Conservation (phyloP, 2,888 invertebrate species). For the Epirrita christyi region DNA sequence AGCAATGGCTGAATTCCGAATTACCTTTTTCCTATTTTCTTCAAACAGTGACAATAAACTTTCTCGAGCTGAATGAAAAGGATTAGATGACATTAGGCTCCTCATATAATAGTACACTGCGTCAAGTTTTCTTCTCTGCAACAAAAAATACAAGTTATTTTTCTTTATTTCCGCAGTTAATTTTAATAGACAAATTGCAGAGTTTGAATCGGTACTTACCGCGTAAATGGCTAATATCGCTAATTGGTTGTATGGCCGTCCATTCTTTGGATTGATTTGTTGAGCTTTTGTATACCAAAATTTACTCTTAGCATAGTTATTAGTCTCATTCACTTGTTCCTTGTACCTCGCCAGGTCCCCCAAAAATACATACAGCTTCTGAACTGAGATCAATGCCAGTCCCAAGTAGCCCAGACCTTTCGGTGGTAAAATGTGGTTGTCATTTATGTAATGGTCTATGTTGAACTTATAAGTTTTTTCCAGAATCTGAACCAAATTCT, state of each 20-base stretch:
- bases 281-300: conserved; percentile 97
- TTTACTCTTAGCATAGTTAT: conserved; percentile 89
- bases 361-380: conserved; percentile 94
- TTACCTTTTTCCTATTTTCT: conserved; percentile 95
- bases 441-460: conserved; percentile 86
- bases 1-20: too few species aligned
- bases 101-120: conserved; percentile 99
- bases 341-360: conserved; percentile 97
- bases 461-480: conserved; percentile 91
- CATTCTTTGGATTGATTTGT: conserved; percentile 97
- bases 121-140: conserved; percentile 95
- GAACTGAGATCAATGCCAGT: conserved; percentile 92
- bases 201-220: conserved; percentile 71
- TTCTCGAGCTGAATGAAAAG: conserved; percentile 96
- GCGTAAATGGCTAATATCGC: conserved; percentile 94
- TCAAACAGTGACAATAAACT: conserved; percentile 94
- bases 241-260: conserved; percentile 97
- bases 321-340: conserved; percentile 92
- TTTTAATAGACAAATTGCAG: too few species aligned
- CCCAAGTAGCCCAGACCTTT: conserved; percentile 88
- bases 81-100: conserved; percentile 96
- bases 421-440: conserved; percentile 83
- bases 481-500: conserved; percentile 88
- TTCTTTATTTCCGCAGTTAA: background rate
- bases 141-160: conserved; percentile 43